Percentiles rank a stretch among this genome's conserved stretches.
Conservation (phyloP, 2,113 vertebrate genomes). For the Aphelocoma coerulescens region DNA sequence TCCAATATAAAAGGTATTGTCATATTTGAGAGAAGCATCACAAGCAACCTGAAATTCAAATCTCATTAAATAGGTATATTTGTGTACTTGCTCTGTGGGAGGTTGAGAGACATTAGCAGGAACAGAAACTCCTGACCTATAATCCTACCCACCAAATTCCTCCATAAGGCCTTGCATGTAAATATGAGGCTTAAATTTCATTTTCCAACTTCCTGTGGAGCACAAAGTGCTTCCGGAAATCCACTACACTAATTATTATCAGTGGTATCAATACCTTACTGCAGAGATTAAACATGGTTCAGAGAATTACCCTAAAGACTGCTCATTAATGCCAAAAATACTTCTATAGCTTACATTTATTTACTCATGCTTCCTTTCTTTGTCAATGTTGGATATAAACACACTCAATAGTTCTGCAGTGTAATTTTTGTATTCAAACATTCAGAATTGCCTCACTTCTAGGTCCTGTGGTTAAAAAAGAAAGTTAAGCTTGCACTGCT, state of each 20-base stretch:
- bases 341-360: neutral
- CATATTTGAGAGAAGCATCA: neutral
- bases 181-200: neutral
- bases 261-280: neutral
- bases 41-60: neutral
- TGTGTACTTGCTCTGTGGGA: neutral
- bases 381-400: neutral
- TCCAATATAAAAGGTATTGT: neutral
- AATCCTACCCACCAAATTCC: neutral
- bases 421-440: neutral
- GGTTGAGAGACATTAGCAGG: neutral
- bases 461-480: neutral
- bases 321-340: neutral
- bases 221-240: neutral
- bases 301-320: neutral
- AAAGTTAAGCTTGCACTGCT: neutral
- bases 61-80: neutral
- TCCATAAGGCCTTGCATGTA: neutral
- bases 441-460: slow-evolving; percentile 10
- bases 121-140: neutral
- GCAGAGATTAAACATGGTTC: neutral
- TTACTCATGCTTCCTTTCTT: neutral
- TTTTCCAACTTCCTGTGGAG: neutral
- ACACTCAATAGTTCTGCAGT: neutral
- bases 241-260: neutral